Evolutionary conservation across 2,797 vertebrate species (phyloP).

Genomic region (Falco biarmicus): DNA sequence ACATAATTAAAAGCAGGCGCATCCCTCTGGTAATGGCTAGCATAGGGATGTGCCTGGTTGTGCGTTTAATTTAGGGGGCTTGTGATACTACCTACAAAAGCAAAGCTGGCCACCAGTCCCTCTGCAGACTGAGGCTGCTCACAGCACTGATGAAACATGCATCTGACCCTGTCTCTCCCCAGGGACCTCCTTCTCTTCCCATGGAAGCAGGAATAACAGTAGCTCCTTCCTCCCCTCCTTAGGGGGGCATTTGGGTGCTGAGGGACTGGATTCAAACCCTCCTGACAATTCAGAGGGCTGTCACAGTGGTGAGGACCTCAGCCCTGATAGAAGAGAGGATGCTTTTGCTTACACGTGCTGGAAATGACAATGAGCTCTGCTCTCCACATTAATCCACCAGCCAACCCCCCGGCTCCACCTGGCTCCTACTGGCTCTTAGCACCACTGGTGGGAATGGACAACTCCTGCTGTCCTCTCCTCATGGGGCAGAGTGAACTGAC

Average conservation of each 20-base stretch:
- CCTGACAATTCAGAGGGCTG: neutral
- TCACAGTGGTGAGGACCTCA: neutral
- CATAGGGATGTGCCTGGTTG: neutral
- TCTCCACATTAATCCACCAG: neutral
- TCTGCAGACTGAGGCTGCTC: neutral
- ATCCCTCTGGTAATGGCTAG: neutral
- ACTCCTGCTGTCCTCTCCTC: neutral
- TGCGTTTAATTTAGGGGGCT: neutral
- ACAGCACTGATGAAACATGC: accelerated
- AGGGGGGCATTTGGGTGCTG: no score
- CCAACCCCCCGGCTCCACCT: neutral
- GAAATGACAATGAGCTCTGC: neutral
- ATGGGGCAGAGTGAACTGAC: neutral
- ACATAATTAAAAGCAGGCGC: neutral
- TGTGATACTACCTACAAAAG: neutral
- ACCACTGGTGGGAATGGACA: neutral
- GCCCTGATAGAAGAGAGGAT: neutral
- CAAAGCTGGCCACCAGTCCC: neutral
- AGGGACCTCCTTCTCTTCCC: neutral
- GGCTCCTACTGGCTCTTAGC: neutral
- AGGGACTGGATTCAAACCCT: neutral
- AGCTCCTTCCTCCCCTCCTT: neutral
- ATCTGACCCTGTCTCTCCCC: neutral
- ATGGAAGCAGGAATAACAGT: neutral
- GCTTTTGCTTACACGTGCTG: neutral